Conservation (phyloP, 2,113 vertebrate genomes). For the Hyperopisus bebe region DNA sequence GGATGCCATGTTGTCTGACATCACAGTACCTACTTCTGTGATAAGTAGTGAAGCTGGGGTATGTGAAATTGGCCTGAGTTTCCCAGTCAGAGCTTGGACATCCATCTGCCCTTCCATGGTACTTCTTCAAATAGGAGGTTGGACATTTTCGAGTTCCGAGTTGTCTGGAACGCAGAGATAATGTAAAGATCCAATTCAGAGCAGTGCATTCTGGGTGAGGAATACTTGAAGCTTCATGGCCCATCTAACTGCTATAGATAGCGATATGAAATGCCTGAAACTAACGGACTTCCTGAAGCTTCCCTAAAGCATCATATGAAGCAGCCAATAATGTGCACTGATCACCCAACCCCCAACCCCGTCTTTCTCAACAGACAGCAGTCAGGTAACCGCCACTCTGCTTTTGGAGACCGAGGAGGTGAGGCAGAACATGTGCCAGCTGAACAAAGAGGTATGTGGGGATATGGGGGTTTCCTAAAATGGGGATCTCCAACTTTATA, state of each 20-base stretch:
- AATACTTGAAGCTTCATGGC: not conserved
- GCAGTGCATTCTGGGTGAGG: not conserved
- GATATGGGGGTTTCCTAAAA: not conserved
- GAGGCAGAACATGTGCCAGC: conserved; percentile 70
- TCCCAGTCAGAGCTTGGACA: not conserved
- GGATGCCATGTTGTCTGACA: not conserved
- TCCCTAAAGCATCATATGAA: not conserved
- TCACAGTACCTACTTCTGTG: not conserved
- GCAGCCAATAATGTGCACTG: not conserved
- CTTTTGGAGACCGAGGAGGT: conserved; percentile 73
- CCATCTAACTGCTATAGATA: not conserved
- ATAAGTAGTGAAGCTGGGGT: not conserved
- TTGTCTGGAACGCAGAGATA: not conserved
- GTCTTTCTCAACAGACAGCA: conserved; percentile 36
- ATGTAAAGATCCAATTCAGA: not conserved
- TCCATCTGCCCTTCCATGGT: not conserved
- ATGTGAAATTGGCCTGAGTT: not conserved
- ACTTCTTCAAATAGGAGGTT: not conserved
- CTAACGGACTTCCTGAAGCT: not conserved
- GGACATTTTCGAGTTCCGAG: not conserved
- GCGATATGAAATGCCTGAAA: not conserved
- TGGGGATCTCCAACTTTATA: not conserved
- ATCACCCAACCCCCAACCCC: not conserved
- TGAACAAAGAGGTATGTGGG: conserved; percentile 76
- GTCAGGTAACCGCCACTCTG: conserved; percentile 53